These are phyloP conservation scores for Drosophila sechellia DNA, from an alignment of 1,140 invertebrate genomes.

Conservation along the genomic window DNA sequence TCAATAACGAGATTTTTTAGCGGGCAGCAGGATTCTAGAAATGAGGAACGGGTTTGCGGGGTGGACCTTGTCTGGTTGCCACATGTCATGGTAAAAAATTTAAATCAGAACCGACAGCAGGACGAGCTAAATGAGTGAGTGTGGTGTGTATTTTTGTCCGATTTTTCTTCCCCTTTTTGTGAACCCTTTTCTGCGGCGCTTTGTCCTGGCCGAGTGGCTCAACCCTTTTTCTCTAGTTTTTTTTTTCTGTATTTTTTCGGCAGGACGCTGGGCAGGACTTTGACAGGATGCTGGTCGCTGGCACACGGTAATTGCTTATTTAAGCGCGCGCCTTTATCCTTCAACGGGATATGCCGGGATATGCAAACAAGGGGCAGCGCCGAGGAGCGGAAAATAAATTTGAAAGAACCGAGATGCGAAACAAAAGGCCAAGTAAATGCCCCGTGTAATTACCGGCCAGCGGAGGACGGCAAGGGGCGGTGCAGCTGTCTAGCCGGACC, in stretches of 20 bases:
- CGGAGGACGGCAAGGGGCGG: conserved; percentile 11
- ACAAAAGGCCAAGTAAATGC: conserved; percentile 74
- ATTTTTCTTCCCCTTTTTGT: conserved; percentile 44
- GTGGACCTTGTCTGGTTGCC: conserved; percentile 57
- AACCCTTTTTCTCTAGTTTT: conserved; percentile 43
- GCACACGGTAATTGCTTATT: conserved; percentile 80
- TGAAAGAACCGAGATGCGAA: conserved; percentile 36
- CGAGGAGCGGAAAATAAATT: conserved; percentile 25
- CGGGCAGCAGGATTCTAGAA: not conserved
- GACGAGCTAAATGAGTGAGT: conserved; percentile 9
- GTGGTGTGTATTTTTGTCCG: conserved; percentile 31
- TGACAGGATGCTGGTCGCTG: conserved; percentile 72
- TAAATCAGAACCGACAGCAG: conserved; percentile 75
- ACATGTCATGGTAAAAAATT: conserved; percentile 77
- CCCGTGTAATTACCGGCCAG: conserved; percentile 71
- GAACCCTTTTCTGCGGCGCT: conserved; percentile 49
- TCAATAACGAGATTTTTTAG: conserved; percentile 26
- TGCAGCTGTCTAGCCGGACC: conserved; percentile 73
- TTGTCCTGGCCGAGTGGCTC: conserved; percentile 55
- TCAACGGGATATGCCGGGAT: conserved; percentile 63
- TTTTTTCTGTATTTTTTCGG: conserved; percentile 1
- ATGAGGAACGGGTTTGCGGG: not conserved
- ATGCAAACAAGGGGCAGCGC: conserved; percentile 37
- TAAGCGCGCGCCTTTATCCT: conserved; percentile 78
- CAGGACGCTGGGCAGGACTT: conserved; percentile 71